Evolutionary conservation across 2,888 invertebrate genomes (phyloP), one percentile per base, ranked within the genome.

Genomic region (Agapostemon virescens): DNA sequence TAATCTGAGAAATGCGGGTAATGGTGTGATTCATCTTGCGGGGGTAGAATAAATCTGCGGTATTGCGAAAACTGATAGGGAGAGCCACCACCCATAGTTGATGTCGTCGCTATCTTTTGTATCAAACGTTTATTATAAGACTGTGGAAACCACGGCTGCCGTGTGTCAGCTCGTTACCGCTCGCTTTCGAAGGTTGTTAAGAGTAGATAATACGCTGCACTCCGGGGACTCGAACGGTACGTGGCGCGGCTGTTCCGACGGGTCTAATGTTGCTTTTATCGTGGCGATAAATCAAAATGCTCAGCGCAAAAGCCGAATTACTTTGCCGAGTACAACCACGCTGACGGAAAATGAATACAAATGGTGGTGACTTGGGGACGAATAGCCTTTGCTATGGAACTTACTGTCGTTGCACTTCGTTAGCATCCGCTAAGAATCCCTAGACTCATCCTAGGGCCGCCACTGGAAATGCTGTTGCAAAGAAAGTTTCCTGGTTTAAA

Each of bases 191-290:
- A 81, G 63, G 77, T 74, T 74, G 79, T 71, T 81, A 79, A 80
- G 81, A 76, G 78, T 52, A 75, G 82, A 82, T 82, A 76, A 83
- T 83, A 69, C 73, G 72, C 49, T 64, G 82, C 72, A 78, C 83
- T 74, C 82, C 74, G 58, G 82, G 77, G 83, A 82, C 61, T 70
- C 72, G 63, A 64, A 66, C 70, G 42, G 55, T 73, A 58, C 49
- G 52, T 45, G 58, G 71, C 61, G 55, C 69, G 49, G 77, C 74
- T 73, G 77, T 74, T 77, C 71, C 75, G 79, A 64, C 70, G 67
- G 61, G 75, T 79, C 79, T 84, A 84, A 84, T 84, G 84, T 84
- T 70, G 81, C 81, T 79, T 84, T 84, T 84, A 84, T 84, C 84
- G 84, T 68, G 55, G 70, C 81, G 77, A 84, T 84, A 84, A 84